Base-by-base conservation (phyloP, 2,797 vertebrate genomes). In the Epinephelus malabaricus region DNA sequence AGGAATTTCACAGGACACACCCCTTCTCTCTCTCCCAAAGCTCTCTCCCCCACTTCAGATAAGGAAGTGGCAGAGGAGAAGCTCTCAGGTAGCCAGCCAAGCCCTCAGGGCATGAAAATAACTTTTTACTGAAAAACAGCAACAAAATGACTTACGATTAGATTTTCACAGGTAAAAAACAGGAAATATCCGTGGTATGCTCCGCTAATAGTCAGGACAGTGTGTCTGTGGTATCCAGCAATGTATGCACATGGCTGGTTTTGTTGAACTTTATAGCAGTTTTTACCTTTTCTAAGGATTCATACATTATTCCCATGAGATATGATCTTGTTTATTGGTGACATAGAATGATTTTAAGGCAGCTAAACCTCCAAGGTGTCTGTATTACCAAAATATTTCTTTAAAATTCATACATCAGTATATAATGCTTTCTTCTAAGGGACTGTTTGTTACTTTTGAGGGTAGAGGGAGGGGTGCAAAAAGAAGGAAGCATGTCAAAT, bases 1-100 rank as follows among this genome's bases (percentile, higher is more conserved):
- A 86, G 90, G 90, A 90, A 92, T 93, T 81, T 90, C 78, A 69
- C 82, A 81, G 82, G 88, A 85, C 92, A 88, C 92, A 70, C 88
- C 87, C 84, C 82, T 30, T 30, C 27, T 30, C 27, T 30, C 38
- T 69, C 40, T 72, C 59, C 64, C 76, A 68, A 23, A 80, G 49
- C 69, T 15, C 77, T 18, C 71, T 15, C 60, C 55, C 70, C 23
- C 63, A 10, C 72, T 49, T 46, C 86, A 78, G 82, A 90, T 82
- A 75, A 91, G 90, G 91, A 92, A 91, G 91, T 84, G 61, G 62
- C 17, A 66, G 65, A 63, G 73, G 18, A 60, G 69, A 38, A 34
- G 17, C 73, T 61, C 85, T 79, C 87, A 91, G 91, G 90, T 92
- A 79, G 34, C 69, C 75, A 55, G 63, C 58, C 27, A 6, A 1